Evolutionary conservation across 2,113 vertebrate species (phyloP).

Genomic region (Tragelaphus strepsiceros): DNA sequence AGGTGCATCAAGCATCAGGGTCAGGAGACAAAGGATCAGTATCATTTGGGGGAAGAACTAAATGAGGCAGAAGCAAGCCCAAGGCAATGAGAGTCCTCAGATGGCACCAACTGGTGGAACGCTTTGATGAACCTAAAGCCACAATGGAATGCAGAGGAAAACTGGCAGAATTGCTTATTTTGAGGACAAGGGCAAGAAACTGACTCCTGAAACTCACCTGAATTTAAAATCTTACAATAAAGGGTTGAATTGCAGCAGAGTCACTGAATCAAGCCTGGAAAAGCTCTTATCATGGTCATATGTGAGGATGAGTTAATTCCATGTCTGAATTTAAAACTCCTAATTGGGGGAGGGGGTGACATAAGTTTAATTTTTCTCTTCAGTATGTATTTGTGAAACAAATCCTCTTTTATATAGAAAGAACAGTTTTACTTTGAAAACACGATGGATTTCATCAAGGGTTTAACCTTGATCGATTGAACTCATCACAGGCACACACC

Average conservation of each 20-base stretch:
- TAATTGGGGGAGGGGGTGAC: not conserved
- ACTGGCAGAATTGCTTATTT: not conserved
- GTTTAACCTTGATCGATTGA: not conserved
- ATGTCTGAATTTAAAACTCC: not conserved
- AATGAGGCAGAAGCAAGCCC: not conserved
- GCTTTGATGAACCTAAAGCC: not conserved
- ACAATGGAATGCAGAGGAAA: not conserved
- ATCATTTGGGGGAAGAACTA: not conserved
- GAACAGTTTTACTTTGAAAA: not conserved
- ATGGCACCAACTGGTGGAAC: too few relatives aligned
- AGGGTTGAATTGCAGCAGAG: not conserved
- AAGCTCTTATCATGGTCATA: not conserved
- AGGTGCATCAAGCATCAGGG: not conserved
- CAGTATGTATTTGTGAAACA: not conserved
- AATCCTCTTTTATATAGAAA: not conserved
- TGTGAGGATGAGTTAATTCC: not conserved
- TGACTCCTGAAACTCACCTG: not conserved
- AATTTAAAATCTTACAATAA: not conserved
- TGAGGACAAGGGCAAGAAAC: not conserved
- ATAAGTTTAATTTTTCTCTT: constrained; percentile 53
- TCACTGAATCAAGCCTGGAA: not conserved
- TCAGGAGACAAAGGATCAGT: not conserved
- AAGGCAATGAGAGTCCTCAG: too few relatives aligned
- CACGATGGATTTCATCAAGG: not conserved
- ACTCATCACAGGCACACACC: not conserved